These are phyloP conservation scores for Macrochelys suwanniensis DNA, from an alignment of 2,797 vertebrate species.

Conservation along the genomic window DNA sequence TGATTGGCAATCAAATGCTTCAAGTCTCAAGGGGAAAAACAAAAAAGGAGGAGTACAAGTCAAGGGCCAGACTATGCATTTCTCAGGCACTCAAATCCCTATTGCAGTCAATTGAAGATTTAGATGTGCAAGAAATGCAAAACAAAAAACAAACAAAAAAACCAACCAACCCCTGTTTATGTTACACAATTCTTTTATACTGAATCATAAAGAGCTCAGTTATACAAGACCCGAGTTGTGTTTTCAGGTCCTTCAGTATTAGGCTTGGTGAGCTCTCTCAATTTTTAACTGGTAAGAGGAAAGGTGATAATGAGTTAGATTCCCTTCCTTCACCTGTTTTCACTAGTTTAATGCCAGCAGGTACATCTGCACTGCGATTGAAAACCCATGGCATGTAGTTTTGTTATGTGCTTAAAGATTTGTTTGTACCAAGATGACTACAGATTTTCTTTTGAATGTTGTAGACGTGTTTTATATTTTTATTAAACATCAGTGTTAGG, in stretches of 20 bases:
- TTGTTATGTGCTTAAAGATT: no score
- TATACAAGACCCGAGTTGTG: fast-evolving
- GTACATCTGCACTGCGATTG: neutral
- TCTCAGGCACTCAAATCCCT: neutral
- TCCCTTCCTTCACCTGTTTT: neutral
- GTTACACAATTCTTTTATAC: no score
- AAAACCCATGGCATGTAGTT: neutral
- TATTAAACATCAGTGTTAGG: neutral
- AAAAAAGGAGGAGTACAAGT: neutral
- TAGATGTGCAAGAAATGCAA: neutral
- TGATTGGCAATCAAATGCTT: no score
- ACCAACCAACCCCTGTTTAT: neutral
- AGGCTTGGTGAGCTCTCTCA: neutral
- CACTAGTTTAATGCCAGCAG: neutral
- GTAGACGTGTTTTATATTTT: neutral
- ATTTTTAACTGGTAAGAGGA: neutral
- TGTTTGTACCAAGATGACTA: neutral
- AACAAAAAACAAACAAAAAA: neutral
- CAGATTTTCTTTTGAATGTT: neutral
- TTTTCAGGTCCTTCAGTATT: neutral
- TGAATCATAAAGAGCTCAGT: neutral
- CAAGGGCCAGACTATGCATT: neutral
- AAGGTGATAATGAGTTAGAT: neutral
- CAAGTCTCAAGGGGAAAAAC: no score
- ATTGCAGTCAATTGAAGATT: neutral